phyloP scores from a whole-genome alignment of 2,888 invertebrate species.

The Brenthis daphne region DNA sequence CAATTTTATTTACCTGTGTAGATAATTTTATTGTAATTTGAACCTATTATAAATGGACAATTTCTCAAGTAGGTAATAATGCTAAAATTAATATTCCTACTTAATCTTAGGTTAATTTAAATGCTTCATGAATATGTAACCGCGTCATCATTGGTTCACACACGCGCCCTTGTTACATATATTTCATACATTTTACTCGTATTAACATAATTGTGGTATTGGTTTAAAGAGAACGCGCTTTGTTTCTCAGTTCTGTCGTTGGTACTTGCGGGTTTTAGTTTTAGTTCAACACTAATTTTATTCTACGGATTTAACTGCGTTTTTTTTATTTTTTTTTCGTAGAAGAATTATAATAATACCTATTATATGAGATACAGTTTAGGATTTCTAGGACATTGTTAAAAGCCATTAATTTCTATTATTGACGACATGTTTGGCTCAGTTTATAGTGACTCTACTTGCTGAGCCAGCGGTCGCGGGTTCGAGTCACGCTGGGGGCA shows the following conservation, averaged over 20 bases:
- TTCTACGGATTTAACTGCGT: background rate
- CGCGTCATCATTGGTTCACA: constrained; percentile 43
- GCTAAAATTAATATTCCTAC: constrained; percentile 41
- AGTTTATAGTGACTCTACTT: no score
- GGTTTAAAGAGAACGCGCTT: constrained; percentile 44
- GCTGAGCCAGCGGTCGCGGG: no score
- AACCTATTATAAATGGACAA: background rate
- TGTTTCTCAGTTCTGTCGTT: constrained; percentile 24
- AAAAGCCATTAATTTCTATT: no score
- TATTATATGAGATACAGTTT: no score
- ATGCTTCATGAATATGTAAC: constrained; percentile 50
- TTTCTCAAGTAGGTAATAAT: background rate
- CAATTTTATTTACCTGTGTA: no score
- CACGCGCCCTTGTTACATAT: constrained; percentile 55
- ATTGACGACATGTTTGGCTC: no score
- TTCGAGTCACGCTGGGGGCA: no score
- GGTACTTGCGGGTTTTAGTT: constrained; percentile 14
- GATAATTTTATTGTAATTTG: no score
- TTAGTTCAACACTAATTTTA: background rate
- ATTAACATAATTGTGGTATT: constrained; percentile 60
- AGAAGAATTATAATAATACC: no score
- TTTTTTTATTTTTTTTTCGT: background rate
- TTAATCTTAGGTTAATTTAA: constrained; percentile 39
- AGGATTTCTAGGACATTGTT: no score
- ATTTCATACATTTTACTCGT: constrained; percentile 52